Evolutionary conservation across 2,888 invertebrate genomes (phyloP), one percentile per base, ranked within the genome.

Genomic region (Nomada lathburiana): DNA sequence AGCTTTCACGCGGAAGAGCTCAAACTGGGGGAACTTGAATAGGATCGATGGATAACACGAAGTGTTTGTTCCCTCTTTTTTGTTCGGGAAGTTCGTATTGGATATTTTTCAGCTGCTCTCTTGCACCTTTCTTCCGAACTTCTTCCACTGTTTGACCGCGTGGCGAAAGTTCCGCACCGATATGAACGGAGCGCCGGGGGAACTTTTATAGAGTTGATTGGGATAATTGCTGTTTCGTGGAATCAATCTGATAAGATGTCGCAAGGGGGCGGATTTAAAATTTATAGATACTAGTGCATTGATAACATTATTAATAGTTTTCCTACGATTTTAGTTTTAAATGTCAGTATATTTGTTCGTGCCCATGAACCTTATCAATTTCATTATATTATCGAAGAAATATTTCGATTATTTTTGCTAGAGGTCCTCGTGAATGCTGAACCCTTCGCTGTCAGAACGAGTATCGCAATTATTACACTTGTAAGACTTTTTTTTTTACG

Each of bases 61-160:
- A 55, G 44, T 26, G 47, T 70, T 26, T n/a, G 5, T 18, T 10
- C 18, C 16, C 16, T 2, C 36, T 10, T 20, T 36, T 11, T 20
- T 52, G 36, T 53, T 68, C 42, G 53, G 11, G 36, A 2, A 42
- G 67, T 42, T 55, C 10, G 47, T 47, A 47, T 47, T 47, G 5
- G 53, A 68, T 55, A 52, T 67, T 67, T 67, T 53, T 67, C 67
- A 67, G 20, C n/a, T 1, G 13, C 4, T 9, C n/a, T 20, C 20
- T 10, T 53, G 9, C 18, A 16, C 52, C 29, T n/a, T 1, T 10
- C 50, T 29, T 52, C 16, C 0, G 67, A 16, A 47, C n/a, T 67
- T 36, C 29, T 50, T 64, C 18, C 10, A 20, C 36, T 36, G 16
- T 63, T 18, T 18, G n/a, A 16, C 16, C 4, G 26, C 23, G 26